Evolutionary conservation across 1,140 invertebrate species (phyloP), one percentile per base, ranked within the genome.

Genomic region (Tetraneura akinire): DNA sequence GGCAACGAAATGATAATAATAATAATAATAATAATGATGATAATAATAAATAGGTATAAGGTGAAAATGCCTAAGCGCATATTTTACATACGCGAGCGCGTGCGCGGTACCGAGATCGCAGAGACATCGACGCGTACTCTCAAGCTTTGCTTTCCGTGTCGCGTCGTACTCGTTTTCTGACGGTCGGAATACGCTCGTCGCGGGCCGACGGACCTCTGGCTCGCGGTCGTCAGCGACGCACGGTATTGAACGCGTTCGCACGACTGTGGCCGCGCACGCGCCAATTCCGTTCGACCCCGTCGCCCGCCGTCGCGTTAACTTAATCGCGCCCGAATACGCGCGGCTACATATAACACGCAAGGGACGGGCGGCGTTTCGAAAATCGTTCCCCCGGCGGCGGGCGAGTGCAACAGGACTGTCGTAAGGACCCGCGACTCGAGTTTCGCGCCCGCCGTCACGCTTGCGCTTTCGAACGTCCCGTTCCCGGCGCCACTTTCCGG

Each of bases 391-490:
- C 29, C 47, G 51, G 29, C 71, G 26, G 62, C 47, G 51, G 29
- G 71, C n/a, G n/a, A 55, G 71, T 55, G 71, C 71, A 74, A 74
- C 71, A 74, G 71, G 71, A 37, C 32, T 8, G n/a, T n/a, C n/a
- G n/a, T n/a, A n/a, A 74, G 71, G 70, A 18, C 26, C 70, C 29
- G 68, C 49, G 45, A 21, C 45, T 49, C 49, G 18, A 26, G 10
- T 26, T 51, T n/a, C 21, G 14, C 37, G 47, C 18, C n/a, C n/a
- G n/a, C n/a, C n/a, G n/a, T n/a, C n/a, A 18, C 45, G 21, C 47
- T n/a, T 49, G 47, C 70, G 49, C 70, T 10, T 26, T 23, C 49
- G 60, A 64, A 32, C n/a, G n/a, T n/a, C n/a, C n/a, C n/a, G n/a
- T n/a, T n/a, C 60, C 60, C 60, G 60, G 26, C 23, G 6, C 60